phyloP scores from a whole-genome alignment of 2,797 vertebrate genomes.

The Chloroceryle amazona region DNA sequence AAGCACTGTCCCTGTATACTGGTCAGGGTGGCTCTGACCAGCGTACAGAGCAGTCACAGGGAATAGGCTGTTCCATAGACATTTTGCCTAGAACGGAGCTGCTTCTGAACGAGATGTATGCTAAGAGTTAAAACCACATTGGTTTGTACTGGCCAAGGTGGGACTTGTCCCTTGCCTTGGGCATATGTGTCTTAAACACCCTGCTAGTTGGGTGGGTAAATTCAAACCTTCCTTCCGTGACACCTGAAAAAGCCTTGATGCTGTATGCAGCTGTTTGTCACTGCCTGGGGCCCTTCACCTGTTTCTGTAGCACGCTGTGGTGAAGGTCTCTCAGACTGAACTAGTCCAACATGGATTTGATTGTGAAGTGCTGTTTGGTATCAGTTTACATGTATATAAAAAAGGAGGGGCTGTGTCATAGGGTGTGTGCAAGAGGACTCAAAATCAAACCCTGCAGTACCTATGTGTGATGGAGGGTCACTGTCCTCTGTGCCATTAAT shows the following conservation, averaged over 20 bases:
- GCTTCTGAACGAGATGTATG: neutral
- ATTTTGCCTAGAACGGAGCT: neutral
- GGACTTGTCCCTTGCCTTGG: neutral
- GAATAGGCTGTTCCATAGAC: neutral
- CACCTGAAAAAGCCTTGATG: neutral
- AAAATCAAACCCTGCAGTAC: neutral
- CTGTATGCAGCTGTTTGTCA: accelerated
- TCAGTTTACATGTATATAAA: neutral
- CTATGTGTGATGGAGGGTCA: neutral
- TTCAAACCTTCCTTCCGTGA: neutral
- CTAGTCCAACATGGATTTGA: neutral
- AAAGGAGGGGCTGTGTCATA: neutral
- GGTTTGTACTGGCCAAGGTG: neutral
- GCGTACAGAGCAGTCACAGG: neutral
- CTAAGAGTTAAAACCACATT: neutral
- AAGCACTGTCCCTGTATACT: neutral
- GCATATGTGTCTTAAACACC: neutral
- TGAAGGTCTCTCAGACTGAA: neutral
- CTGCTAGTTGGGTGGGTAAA: neutral
- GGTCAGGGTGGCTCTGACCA: neutral
- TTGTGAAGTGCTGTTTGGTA: neutral
- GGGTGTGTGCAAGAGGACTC: neutral
- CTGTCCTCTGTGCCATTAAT: neutral
- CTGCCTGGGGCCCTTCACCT: neutral
- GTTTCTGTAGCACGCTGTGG: too few species aligned